Conservation (phyloP, 2,797 vertebrate genomes). For the Pogonophryne albipinna region DNA sequence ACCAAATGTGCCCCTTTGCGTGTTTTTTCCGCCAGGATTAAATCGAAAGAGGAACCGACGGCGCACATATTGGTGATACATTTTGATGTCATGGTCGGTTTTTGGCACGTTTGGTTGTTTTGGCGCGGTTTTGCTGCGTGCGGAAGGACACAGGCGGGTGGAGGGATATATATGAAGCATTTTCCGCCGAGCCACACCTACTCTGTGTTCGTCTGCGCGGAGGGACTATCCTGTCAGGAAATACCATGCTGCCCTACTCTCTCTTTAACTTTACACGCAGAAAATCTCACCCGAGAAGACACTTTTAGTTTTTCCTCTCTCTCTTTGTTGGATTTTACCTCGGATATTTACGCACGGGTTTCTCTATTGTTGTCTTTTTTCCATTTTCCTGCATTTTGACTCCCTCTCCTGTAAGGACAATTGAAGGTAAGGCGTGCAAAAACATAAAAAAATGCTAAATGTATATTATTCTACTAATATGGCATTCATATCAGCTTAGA, state of each 20-base stretch:
- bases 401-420: not conserved
- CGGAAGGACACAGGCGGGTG: conserved; percentile 57
- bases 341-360: conserved; percentile 30
- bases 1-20: accelerated
- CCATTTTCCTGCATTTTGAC: not conserved
- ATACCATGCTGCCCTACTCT: conserved; percentile 52
- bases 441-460: too few species aligned
- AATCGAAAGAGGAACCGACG: accelerated
- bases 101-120: conserved; percentile 46
- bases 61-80: accelerated
- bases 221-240: not conserved
- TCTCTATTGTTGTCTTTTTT: not conserved
- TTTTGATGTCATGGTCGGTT: accelerated
- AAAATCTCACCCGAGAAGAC: not conserved
- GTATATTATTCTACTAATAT: too few species aligned
- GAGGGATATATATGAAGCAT: conserved; percentile 55
- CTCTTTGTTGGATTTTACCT: conserved; percentile 40
- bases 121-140: conserved; percentile 80
- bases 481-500: too few species aligned
- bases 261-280: conserved; percentile 45
- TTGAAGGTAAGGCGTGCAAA: conserved; percentile 48
- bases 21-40: conserved; percentile 9
- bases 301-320: accelerated
- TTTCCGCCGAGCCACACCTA: conserved; percentile 79
- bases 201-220: conserved; percentile 57